Base-by-base conservation (phyloP, 2,888 invertebrate species). In the Diplolepis rosae region DNA sequence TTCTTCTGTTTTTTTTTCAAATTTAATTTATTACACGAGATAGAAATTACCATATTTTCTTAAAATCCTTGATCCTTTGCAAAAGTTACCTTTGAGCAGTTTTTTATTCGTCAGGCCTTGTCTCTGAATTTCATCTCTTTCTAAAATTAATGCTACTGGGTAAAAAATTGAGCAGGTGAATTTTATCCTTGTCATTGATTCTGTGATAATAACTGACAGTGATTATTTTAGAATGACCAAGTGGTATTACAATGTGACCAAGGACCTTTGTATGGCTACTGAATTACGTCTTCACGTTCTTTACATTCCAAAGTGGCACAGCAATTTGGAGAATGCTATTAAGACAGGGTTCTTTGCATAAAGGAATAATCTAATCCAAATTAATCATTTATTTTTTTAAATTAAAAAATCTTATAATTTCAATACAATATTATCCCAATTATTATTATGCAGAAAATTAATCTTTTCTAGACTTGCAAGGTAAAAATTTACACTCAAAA, bases 11-110 rank as follows among this genome's bases (percentile, higher is more conserved):
- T 61, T 56, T 18, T n/a, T 56, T 13, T 61, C 35, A 39, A 39
- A n/a, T n/a, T n/a, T 39, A 61, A 39, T 61, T 61, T 18, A 61
- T 6, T 9, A 13, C 35, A 39, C 39, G n/a, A 39, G n/a, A 39
- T 24, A 61, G 35, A 35, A 39, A 61, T 61, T n/a, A 35, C 24
- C 24, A 61, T n/a, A 39, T 61, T 61, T 61, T 61, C 9, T n/a
- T 35, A 24, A 61, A n/a, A 39, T 61, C 39, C n/a, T 39, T 22
- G 39, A 39, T 24, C 22, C 35, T 61, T 61, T 61, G 61, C 35
- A 50, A 9, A 24, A 50, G 11, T n/a, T n/a, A n/a, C 18, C 24
- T 11, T 18, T 18, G 18, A 22, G 22, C 50, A 24, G 22, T 50
- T 24, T 50, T 11, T 50, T 50, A 50, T 50, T 50, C 27, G 27